phyloP scores from a whole-genome alignment of 1,140 invertebrate genomes.

The Planococcus citri region DNA sequence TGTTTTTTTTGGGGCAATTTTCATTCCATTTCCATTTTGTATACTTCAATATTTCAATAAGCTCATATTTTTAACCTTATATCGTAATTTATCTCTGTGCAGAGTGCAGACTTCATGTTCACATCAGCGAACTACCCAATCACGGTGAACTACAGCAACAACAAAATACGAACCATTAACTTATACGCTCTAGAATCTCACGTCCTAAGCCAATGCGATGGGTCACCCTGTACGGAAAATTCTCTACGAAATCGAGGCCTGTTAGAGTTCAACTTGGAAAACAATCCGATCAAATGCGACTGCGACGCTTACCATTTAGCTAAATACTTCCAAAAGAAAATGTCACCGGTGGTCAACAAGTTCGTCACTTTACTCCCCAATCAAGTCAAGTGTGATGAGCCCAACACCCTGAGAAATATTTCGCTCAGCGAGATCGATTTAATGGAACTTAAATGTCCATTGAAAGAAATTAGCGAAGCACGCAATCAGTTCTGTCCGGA shows the following conservation, averaged over 20 bases:
- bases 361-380: not conserved
- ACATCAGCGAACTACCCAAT: too few species aligned
- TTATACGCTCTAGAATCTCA: too few species aligned
- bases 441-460: not conserved
- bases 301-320: not conserved
- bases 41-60: too few species aligned
- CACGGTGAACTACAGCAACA: too few species aligned
- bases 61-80: too few species aligned
- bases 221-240: too few species aligned
- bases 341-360: not conserved
- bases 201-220: too few species aligned
- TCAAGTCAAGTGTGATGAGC: not conserved
- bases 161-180: too few species aligned
- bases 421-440: not conserved
- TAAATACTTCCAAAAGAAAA: not conserved
- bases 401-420: not conserved
- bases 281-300: not conserved
- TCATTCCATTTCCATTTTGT: too few species aligned
- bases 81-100: too few species aligned
- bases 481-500: not conserved
- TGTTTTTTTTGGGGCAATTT: not conserved
- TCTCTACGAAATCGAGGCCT: too few species aligned
- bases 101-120: too few species aligned
- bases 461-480: not conserved
- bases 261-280: not conserved